These are phyloP conservation scores for Himalopsyche japonica DNA, from an alignment of 2,888 invertebrate species.

Conservation along the genomic window DNA sequence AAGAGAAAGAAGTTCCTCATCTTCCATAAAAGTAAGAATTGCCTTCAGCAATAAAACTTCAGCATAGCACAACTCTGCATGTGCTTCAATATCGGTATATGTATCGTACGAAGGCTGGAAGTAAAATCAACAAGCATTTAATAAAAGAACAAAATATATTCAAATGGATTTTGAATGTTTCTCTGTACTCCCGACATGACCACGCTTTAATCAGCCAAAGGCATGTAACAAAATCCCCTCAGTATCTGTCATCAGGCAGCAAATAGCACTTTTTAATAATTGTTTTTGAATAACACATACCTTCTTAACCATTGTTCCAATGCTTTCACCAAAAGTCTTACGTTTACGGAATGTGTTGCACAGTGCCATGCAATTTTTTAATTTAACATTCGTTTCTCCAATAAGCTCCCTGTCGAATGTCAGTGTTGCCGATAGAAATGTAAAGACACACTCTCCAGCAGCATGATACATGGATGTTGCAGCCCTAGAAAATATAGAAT, in stretches of 20 bases:
- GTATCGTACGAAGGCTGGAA: slow-evolving; percentile 72
- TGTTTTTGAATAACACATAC: slow-evolving; percentile 38
- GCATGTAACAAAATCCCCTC: too few species aligned
- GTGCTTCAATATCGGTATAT: slow-evolving; percentile 82
- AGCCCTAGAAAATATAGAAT: slow-evolving; percentile 59
- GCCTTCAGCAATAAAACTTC: slow-evolving; percentile 88
- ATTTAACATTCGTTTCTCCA: slow-evolving; percentile 69
- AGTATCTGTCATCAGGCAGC: too few species aligned
- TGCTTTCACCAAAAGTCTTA: slow-evolving; percentile 72
- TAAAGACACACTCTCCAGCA: slow-evolving; percentile 83
- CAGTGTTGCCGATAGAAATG: slow-evolving; percentile 89
- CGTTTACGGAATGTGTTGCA: slow-evolving; percentile 74
- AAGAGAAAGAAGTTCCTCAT: slow-evolving; percentile 90
- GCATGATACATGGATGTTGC: slow-evolving; percentile 89
- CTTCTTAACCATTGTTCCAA: slow-evolving; percentile 79
- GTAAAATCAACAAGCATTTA: not conserved
- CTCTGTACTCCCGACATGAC: too few species aligned
- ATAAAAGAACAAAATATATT: not conserved
- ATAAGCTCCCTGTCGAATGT: slow-evolving; percentile 87
- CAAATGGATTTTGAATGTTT: too few species aligned
- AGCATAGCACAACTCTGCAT: slow-evolving; percentile 94
- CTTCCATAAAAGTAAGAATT: slow-evolving; percentile 89
- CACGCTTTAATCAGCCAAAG: too few species aligned
- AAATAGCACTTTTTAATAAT: too few species aligned
- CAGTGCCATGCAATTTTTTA: slow-evolving; percentile 78